Base-by-base conservation (phyloP, 23 tunicate species). In the Botrylloides violaceus region DNA sequence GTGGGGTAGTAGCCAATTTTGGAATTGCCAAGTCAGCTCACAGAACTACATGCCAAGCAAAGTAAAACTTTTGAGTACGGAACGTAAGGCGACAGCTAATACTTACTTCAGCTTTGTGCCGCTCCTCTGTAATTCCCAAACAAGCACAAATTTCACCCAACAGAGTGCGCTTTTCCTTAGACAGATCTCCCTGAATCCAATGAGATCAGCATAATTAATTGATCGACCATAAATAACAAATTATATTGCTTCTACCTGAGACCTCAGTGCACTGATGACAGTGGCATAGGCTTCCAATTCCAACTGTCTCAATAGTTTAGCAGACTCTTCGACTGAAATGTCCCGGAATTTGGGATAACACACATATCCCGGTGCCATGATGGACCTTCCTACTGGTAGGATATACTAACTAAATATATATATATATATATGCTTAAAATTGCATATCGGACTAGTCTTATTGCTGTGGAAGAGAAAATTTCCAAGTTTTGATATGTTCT, bases 281-380 rank as follows among this genome's bases (percentile, higher is more conserved):
- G 89, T 64, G 4, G 89, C 33, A 70, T 83, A 83, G 7, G 89
- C 89, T 61, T 83, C 82, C 28, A 83, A 66, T 70, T 83, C 89
- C 49, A 66, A 70, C 30, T 71, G 82, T 34, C 89, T 29, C 57
- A 83, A 71, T 30, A 62, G 36, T 27, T 66, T 32, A 5, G 61
- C 64, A 34, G 74, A 33, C 31, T 83, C 77, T 21, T 70, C 72
- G 29, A 70, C 72, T 22, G 49, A 29, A 25, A 64, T n/a, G 43
- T 61, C 62, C 50, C 64, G n/a, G 31, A 32, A 63, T 43, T 43
- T 39, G 4, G 74, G 74, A 43, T 9, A 68, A 19, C 24, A 39
- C 18, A 68, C 47, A 4, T 31, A 31, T 4, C 74, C 74, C 18
- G 74, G 74, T 43, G 53, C 53, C 53, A 43, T 43, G 15, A 43